Conservation (phyloP, 2,888 invertebrate species). For the Drosophila infuscata region DNA sequence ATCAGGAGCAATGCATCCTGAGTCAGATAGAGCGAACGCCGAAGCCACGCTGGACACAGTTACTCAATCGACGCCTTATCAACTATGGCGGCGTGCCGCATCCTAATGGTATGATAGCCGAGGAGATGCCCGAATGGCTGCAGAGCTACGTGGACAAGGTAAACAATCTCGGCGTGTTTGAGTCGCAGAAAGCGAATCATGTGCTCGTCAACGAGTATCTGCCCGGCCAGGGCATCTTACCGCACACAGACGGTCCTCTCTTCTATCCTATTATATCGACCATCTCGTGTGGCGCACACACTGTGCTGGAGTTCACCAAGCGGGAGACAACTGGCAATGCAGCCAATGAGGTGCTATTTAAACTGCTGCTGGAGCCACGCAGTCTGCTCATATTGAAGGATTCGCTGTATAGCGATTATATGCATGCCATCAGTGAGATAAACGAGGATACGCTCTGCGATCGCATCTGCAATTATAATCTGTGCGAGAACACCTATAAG, state of each 20-base stretch:
- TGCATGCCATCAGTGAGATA: conserved; percentile 94
- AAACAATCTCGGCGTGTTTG: conserved; percentile 87
- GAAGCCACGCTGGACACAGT: conserved; percentile 97
- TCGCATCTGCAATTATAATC: conserved; percentile 88
- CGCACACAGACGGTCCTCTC: conserved; percentile 97
- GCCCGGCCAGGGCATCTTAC: conserved; percentile 98
- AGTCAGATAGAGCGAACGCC: conserved; percentile 92
- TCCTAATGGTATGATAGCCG: conserved; percentile 96
- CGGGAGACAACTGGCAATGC: conserved; percentile 49
- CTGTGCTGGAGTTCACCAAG: conserved; percentile 91
- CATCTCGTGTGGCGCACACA: conserved; percentile 95
- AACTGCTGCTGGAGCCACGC: conserved; percentile 93
- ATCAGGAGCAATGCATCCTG: conserved; percentile 90
- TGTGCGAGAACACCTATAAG: conserved; percentile 87
- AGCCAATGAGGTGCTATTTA: conserved; percentile 86
- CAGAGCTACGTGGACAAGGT: conserved; percentile 90
- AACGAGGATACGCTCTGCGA: conserved; percentile 88
- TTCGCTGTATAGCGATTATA: conserved; percentile 91
- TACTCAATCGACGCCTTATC: conserved; percentile 96
- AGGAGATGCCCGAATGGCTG: conserved; percentile 95
- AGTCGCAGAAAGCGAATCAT: conserved; percentile 93
- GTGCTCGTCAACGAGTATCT: conserved; percentile 97
- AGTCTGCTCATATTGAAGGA: conserved; percentile 95
- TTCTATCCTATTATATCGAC: conserved; percentile 97
- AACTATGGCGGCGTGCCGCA: conserved; percentile 99